phyloP scores from a whole-genome alignment of 2,113 vertebrate species.

The Phrynosoma platyrhinos region DNA sequence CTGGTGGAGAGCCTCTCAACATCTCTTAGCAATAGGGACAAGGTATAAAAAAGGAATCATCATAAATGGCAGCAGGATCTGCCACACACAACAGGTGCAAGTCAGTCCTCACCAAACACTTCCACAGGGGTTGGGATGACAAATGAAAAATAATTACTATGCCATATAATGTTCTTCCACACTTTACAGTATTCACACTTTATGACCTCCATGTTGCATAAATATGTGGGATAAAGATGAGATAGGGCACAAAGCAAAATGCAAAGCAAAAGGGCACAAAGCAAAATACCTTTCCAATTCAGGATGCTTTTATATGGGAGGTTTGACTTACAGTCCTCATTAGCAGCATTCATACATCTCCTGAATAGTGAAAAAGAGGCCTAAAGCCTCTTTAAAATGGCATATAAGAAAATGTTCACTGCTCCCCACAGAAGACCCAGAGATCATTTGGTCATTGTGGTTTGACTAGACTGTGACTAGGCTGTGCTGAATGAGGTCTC shows the following conservation, averaged over 20 bases:
- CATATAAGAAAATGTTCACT: background rate
- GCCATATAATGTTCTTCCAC: too few relatives aligned
- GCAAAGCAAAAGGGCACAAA: background rate
- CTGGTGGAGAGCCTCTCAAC: background rate
- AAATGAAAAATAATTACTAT: background rate
- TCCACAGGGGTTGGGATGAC: background rate
- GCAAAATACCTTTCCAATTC: background rate
- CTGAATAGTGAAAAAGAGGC: background rate
- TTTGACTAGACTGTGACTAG: background rate
- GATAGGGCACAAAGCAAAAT: background rate
- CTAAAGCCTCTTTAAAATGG: background rate
- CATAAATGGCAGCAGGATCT: background rate
- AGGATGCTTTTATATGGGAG: background rate
- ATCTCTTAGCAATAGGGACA: constrained; percentile 6
- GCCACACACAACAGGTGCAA: background rate
- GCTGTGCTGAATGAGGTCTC: background rate
- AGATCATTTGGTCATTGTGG: background rate
- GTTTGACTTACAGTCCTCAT: background rate
- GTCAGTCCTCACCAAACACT: background rate
- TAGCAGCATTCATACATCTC: background rate
- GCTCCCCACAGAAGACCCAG: background rate
- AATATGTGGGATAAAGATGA: background rate
- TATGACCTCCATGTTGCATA: background rate
- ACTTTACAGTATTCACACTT: too few relatives aligned
- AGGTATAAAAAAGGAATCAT: background rate